Base-by-base conservation (phyloP, 2,113 vertebrate species). In the Microtus richardsoni region DNA sequence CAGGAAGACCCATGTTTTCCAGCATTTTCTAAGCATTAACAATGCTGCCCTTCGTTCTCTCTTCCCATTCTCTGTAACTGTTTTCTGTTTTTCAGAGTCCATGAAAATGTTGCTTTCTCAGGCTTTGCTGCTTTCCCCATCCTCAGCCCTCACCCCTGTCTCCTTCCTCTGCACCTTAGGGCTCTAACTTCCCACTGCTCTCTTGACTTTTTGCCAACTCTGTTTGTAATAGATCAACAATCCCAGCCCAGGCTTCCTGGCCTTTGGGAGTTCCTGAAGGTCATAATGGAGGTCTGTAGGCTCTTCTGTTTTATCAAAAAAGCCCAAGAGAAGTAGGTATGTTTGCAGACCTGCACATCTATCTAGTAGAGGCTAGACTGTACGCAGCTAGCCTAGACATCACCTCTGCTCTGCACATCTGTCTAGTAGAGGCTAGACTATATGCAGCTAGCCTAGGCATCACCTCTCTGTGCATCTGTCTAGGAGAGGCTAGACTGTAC, bases 221-320 rank as follows among this genome's bases (percentile, higher is more conserved):
- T 62, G 64, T 64, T 73, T 62, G 39, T 28, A 62, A 84, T 7
- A 75, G 36, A 85, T 87, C 70, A 75, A 2, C 62, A 62, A 89
- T 70, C 80, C 47, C 52, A 87, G 16, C 22, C 52, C 60, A 36
- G 68, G 14, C 22, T 83, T 52, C n/a, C 68, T 41, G n/a, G 28
- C 68, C 21, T 39, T 58, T 9, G 17, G 74, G 71, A 62, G 74
- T 49, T 88, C 10, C 22, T 24, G 47, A 74, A 82, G 60, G 22
- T 49, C 73, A 79, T 7, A 77, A 88, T 30, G 47, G 79, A 90
- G 47, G 75, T 60, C 52, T 91, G 66, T 12, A 41, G 73, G 66
- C 52, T 52, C 21, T 90, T 95, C 3, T 33, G 64, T 87, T 47
- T 95, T 89, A 49, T 95, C 41, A 36, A 87, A 39, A 93, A 77